phyloP scores from a whole-genome alignment of 2,888 invertebrate species.

The Plebejus anna region DNA sequence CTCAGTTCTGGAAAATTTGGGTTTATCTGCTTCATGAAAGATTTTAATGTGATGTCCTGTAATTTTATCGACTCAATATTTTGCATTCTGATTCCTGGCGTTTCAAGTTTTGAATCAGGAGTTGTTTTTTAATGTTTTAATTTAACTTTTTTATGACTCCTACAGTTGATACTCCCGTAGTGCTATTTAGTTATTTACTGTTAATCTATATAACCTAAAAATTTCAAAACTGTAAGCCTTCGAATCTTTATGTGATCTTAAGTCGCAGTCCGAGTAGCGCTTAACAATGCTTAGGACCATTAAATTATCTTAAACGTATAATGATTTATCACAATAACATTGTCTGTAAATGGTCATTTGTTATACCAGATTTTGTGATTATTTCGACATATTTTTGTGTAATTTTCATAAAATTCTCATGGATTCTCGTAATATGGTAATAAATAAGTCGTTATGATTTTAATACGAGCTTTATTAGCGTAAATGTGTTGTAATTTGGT shows the following conservation, averaged over 20 bases:
- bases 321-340: constrained; percentile 17
- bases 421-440: background rate
- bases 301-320: background rate
- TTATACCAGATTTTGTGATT: constrained; percentile 10
- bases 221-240: too few relatives aligned
- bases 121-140: too few relatives aligned
- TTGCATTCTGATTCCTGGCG: too few relatives aligned
- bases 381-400: background rate
- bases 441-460: background rate
- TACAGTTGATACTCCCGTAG: too few relatives aligned
- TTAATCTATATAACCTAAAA: too few relatives aligned
- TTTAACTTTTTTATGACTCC: background rate
- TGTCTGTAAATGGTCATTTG: constrained; percentile 13
- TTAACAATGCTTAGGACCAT: constrained; percentile 15
- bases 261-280: background rate
- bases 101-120: too few relatives aligned
- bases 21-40: too few relatives aligned
- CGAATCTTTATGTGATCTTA: constrained; percentile 24
- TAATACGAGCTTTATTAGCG: background rate
- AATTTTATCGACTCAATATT: too few relatives aligned
- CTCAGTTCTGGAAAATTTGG: too few relatives aligned
- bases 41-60: too few relatives aligned
- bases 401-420: constrained; percentile 1
- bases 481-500: background rate
- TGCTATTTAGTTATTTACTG: too few relatives aligned